Percentiles rank a stretch among this genome's conserved stretches.
Evolutionary conservation across 2,888 invertebrate species (phyloP).

Genomic region (Nycteola revayana): DNA sequence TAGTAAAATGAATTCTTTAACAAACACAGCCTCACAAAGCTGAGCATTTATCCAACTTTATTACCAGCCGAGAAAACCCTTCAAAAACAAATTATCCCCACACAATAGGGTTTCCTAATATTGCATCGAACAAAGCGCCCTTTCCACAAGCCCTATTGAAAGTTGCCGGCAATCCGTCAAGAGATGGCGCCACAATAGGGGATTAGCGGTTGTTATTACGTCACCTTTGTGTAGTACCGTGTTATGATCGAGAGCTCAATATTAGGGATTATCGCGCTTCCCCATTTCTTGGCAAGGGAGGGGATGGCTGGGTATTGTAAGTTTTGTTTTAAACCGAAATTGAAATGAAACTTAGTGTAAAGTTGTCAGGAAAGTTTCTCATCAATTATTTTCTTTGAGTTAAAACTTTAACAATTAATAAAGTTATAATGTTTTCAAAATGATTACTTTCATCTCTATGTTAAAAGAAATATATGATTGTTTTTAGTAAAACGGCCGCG

Average conservation of each 20-base stretch:
- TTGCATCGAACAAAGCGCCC: conserved; percentile 64
- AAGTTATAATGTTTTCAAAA: no score
- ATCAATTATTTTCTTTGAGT: no score
- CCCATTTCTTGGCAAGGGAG: conserved; percentile 46
- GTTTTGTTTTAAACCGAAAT: no score
- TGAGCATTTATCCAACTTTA: conserved; percentile 34
- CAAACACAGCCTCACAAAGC: background rate
- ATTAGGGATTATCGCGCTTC: conserved; percentile 77
- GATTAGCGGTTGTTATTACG: conserved; percentile 78
- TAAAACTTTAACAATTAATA: no score
- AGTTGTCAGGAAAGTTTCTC: no score
- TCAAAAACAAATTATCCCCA: conserved; percentile 64
- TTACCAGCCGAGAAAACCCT: conserved; percentile 39
- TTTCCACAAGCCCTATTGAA: conserved; percentile 70
- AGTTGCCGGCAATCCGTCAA: conserved; percentile 73
- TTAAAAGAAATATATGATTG: no score
- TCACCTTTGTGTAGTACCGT: conserved; percentile 67
- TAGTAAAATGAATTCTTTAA: no score
- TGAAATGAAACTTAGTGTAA: no score
- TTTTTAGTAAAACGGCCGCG: no score
- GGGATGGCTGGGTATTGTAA: no score
- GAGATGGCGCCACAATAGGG: conserved; percentile 78
- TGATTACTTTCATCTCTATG: no score
- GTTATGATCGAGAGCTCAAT: conserved; percentile 77
- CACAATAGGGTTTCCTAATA: conserved; percentile 69